Conservation (phyloP, 2,797 vertebrate genomes). For the Acrocephalus scirpaceus region DNA sequence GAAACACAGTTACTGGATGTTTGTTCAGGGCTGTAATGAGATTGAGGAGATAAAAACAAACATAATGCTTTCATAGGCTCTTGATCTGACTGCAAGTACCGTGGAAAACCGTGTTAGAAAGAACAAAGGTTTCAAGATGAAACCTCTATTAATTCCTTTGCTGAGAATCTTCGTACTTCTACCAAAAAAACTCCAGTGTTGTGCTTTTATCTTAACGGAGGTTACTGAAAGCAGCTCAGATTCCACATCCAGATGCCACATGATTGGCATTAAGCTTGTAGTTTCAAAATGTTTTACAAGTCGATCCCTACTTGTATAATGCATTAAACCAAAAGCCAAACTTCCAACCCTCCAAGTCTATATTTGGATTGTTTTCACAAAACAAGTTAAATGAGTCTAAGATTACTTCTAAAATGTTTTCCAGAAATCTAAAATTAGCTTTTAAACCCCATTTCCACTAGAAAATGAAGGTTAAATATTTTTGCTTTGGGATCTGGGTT, state of each 20-base stretch:
- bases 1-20: background rate
- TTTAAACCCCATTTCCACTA: background rate
- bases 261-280: background rate
- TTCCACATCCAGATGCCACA: background rate
- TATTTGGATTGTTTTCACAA: background rate
- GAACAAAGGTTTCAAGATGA: background rate
- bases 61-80: background rate
- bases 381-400: background rate
- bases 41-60: background rate
- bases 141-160: background rate
- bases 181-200: background rate
- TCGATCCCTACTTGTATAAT: background rate
- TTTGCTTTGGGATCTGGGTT: constrained; percentile 16
- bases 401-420: constrained; percentile 8
- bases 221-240: background rate
- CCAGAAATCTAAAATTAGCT: background rate
- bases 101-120: background rate
- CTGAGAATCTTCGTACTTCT: background rate
- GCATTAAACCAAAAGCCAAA: background rate
- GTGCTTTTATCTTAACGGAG: background rate
- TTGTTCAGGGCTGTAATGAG: background rate
- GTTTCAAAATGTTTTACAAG: background rate
- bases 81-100: background rate
- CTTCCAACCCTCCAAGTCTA: background rate
- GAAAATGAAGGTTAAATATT: constrained; percentile 10